phyloP scores from a whole-genome alignment of 2,888 invertebrate genomes.

The Sarcophaga rosellei region DNA sequence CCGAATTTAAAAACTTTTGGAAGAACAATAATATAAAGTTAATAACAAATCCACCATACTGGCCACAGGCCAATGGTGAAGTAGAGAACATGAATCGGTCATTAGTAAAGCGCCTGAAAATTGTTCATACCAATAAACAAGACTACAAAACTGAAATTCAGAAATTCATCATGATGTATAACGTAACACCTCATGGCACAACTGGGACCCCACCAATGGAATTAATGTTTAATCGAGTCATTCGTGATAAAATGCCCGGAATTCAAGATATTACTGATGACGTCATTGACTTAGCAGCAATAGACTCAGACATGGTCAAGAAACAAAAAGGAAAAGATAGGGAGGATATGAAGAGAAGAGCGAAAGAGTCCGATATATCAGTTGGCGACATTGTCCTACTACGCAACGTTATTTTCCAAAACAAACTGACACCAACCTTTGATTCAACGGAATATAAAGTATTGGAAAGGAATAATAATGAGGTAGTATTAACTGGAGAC shows the following conservation, averaged over 20 bases:
- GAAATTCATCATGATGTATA: not conserved
- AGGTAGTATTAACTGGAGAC: not conserved
- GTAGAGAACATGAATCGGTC: conserved; percentile 27
- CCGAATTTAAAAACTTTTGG: conserved; percentile 44
- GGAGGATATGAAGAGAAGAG: not conserved
- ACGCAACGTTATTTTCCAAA: not conserved
- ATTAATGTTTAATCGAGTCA: conserved; percentile 6
- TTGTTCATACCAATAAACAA: not conserved
- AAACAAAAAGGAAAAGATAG: conserved; percentile 32
- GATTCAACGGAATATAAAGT: conserved; percentile 2
- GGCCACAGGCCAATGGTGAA: conserved; percentile 29
- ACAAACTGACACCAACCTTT: conserved; percentile 4
- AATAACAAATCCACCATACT: conserved; percentile 50
- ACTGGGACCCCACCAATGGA: not conserved
- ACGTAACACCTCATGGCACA: conserved; percentile 3
- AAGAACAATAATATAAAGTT: conserved; percentile 43
- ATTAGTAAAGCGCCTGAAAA: conserved; percentile 42
- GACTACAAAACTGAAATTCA: conserved; percentile 4
- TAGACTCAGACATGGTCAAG: conserved; percentile 24
- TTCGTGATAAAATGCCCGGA: not conserved
- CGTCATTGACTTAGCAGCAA: conserved; percentile 30
- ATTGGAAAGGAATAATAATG: conserved; percentile 11
- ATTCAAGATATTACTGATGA: conserved; percentile 34
- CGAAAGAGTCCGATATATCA: not conserved
- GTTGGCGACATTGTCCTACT: not conserved